A percentile compares a stretch with the other conserved stretches of the same genome.
Conservation (phyloP, 1,140 invertebrate species). For the Drosophila littoralis region DNA sequence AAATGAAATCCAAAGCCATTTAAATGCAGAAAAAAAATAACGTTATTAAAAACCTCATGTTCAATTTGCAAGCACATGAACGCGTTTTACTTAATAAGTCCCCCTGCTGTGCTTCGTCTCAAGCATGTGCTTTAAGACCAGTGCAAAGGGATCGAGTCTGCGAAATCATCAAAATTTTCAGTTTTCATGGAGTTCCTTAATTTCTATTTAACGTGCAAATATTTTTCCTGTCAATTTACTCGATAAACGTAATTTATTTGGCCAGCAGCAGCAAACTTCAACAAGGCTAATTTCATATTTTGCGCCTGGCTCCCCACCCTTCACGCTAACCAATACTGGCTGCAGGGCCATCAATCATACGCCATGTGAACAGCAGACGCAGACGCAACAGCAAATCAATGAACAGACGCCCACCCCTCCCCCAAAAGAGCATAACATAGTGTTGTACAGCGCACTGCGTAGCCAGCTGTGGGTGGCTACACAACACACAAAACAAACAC, state of each 20-base stretch:
- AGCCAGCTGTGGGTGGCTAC: conserved; percentile 32
- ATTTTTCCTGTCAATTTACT: conserved; percentile 69
- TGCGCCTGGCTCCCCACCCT: conserved; percentile 20
- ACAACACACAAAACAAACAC: conserved; percentile 10
- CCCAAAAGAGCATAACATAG: conserved; percentile 5
- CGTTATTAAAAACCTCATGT: conserved; percentile 16
- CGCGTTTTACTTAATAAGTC: background rate
- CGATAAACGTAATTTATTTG: conserved; percentile 71
- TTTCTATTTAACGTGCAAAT: conserved; percentile 76
- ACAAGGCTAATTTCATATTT: conserved; percentile 66
- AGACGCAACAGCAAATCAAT: conserved; percentile 50
- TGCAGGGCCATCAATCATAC: conserved; percentile 79
- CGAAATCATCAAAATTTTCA: background rate
- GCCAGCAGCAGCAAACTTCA: conserved; percentile 23
- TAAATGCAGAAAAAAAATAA: conserved; percentile 30
- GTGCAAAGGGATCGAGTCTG: conserved; percentile 8
- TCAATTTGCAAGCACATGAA: conserved; percentile 7
- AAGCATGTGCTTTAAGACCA: background rate
- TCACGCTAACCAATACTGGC: conserved; percentile 24
- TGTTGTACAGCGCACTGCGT: conserved; percentile 7
- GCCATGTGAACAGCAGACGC: conserved; percentile 72
- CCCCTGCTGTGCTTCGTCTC: background rate
- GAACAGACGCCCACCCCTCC: conserved; percentile 15
- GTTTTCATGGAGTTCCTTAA: conserved; percentile 41
- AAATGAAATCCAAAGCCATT: conserved; percentile 44